Percentiles rank a stretch among this genome's conserved stretches.
phyloP scores from a whole-genome alignment of 2,888 invertebrate genomes.

The Zeuzera pyrina region DNA sequence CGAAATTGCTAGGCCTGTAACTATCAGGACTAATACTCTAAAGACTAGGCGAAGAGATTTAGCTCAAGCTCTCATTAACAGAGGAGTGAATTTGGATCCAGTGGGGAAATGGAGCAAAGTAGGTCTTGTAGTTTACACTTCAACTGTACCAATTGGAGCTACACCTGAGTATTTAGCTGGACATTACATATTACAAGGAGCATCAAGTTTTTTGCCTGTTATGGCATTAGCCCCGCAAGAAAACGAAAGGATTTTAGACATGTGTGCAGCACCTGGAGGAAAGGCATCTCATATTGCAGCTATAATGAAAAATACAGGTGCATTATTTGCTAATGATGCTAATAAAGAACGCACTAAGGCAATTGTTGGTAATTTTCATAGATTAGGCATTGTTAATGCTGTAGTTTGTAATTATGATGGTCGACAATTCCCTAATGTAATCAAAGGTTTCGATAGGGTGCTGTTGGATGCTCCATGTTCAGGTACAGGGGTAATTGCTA shows the following conservation, averaged over 20 bases:
- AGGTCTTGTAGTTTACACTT: conserved; percentile 95
- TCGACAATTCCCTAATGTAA: conserved; percentile 84
- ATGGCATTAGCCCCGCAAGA: conserved; percentile 98
- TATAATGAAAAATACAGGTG: conserved; percentile 98
- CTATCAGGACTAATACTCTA: conserved; percentile 95
- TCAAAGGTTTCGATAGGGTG: conserved; percentile 95
- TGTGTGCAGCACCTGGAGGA: conserved; percentile 99
- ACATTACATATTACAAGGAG: conserved; percentile 97
- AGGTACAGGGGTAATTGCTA: conserved; percentile 97
- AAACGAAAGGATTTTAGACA: conserved; percentile 93
- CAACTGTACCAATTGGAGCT: conserved; percentile 97
- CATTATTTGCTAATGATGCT: conserved; percentile 95
- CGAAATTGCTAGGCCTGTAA: conserved; percentile 94
- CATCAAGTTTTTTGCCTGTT: conserved; percentile 96
- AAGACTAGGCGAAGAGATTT: conserved; percentile 94
- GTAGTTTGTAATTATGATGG: conserved; percentile 94
- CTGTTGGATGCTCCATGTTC: conserved; percentile 98
- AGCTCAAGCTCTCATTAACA: conserved; percentile 93
- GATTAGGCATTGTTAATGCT: conserved; percentile 95
- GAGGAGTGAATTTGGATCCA: conserved; percentile 98
- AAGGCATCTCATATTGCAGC: conserved; percentile 98
- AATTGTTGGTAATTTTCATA: conserved; percentile 96
- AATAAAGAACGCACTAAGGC: conserved; percentile 93
- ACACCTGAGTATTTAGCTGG: conserved; percentile 99
- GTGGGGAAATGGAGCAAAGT: conserved; percentile 99